A percentile compares a stretch with the other conserved stretches of the same genome.
Conservation (phyloP, 2,797 vertebrate genomes). For the Dipus sagitta region DNA sequence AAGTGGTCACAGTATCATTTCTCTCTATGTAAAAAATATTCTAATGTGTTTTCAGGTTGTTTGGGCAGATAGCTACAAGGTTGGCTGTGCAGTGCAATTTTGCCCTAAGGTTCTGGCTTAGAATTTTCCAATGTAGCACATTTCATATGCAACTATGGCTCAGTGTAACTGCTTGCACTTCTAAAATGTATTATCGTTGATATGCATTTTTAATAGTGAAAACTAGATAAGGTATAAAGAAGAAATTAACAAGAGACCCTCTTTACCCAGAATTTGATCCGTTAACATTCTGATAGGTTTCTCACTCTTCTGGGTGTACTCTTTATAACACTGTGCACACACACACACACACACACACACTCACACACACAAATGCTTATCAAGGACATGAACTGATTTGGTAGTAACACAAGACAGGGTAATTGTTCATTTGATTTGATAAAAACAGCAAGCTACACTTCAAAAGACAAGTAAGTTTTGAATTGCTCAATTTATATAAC, state of each 20-base stretch:
- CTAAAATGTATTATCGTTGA: not conserved
- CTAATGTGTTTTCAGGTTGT: conserved; percentile 89
- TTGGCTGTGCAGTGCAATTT: conserved; percentile 92
- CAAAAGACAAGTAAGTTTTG: not conserved
- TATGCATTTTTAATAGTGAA: conserved; percentile 36
- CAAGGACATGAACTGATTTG: not conserved
- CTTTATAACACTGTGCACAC: not conserved
- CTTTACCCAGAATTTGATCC: not conserved
- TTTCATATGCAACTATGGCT: conserved; percentile 93
- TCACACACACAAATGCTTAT: not conserved
- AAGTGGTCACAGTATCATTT: not conserved
- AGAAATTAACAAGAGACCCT: conserved; percentile 25
- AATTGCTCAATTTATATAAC: conserved; percentile 5
- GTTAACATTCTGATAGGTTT: conserved; percentile 1
- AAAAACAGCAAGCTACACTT: not conserved
- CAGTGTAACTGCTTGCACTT: conserved; percentile 87
- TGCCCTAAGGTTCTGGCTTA: conserved; percentile 79
- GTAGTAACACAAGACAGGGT: not conserved
- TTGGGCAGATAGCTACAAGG: conserved; percentile 92
- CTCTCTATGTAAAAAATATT: not conserved
- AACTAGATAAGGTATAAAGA: conserved; percentile 23
- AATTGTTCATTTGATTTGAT: conserved; percentile 11
- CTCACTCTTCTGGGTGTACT: not conserved
- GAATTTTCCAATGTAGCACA: conserved; percentile 39
- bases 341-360: not conserved